A percentile compares a stretch with the other conserved stretches of the same genome.
Conservation (phyloP, 2,888 invertebrate species). For the Anorthoa munda region DNA sequence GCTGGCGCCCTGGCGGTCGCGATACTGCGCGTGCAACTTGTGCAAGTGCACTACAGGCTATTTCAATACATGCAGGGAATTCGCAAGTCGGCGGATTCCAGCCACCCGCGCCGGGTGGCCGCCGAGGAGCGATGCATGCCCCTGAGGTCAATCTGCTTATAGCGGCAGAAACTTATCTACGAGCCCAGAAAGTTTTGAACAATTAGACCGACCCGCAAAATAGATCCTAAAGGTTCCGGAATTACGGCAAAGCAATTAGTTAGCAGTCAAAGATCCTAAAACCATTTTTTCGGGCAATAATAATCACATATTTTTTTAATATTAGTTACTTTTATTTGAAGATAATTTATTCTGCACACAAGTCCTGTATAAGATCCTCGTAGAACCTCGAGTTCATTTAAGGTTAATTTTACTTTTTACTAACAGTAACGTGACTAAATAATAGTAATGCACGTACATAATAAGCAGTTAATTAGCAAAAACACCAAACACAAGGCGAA, state of each 20-base stretch:
- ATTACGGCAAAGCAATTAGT: background rate
- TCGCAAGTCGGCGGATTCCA: conserved; percentile 85
- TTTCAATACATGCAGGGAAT: conserved; percentile 88
- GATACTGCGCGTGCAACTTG: conserved; percentile 73
- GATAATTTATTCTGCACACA: background rate
- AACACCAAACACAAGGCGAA: background rate
- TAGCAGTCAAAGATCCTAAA: background rate
- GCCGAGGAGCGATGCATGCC: conserved; percentile 65
- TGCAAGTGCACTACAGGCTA: conserved; percentile 84
- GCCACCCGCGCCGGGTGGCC: conserved; percentile 62
- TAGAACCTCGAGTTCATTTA: too few species aligned
- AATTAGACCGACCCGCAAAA: background rate
- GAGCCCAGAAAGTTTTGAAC: background rate
- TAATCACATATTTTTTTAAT: background rate
- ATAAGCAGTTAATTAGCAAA: too few species aligned
- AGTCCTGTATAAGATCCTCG: background rate
- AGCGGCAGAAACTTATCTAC: conserved; percentile 36
- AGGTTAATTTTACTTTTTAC: too few species aligned
- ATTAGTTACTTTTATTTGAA: too few species aligned
- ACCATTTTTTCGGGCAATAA: background rate
- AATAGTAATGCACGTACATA: too few species aligned
- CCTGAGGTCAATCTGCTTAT: conserved; percentile 74
- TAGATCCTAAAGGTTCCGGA: background rate
- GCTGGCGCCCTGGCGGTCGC: conserved; percentile 76
- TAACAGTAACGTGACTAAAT: too few species aligned